Evolutionary conservation across 2,113 vertebrate genomes (phyloP).

Genomic region (Phrynosoma platyrhinos): DNA sequence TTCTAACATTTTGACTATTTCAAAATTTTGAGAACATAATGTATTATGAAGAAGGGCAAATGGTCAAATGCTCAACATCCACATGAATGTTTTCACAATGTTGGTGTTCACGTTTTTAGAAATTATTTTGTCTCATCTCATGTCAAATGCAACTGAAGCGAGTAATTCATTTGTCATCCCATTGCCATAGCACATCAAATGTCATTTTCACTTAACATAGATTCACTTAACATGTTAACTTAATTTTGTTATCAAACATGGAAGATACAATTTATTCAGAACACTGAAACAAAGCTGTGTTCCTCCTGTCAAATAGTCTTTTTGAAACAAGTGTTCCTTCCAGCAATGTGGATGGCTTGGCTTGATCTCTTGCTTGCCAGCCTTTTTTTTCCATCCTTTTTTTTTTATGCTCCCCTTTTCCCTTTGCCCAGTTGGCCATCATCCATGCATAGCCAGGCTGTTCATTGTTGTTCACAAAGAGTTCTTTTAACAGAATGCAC

Average conservation of each 20-base stretch:
- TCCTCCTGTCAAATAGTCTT: conserved; percentile 2
- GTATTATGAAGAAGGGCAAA: background rate
- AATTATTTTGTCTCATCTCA: background rate
- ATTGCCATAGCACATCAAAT: background rate
- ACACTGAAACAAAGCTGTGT: conserved; percentile 35
- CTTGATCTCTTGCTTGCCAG: background rate
- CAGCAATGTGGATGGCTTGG: background rate
- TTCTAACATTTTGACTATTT: background rate
- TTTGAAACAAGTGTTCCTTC: background rate
- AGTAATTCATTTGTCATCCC: background rate
- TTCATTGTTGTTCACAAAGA: background rate
- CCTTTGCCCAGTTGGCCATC: background rate
- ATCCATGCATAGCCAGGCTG: background rate
- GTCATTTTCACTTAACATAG: background rate
- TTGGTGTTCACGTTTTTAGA: background rate
- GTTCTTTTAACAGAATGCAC: background rate
- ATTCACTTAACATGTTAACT: background rate
- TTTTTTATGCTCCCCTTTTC: background rate
- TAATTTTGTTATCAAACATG: background rate
- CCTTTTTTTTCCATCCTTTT: background rate
- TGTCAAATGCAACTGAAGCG: background rate
- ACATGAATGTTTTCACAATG: background rate
- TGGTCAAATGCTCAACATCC: background rate
- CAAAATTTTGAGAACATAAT: background rate
- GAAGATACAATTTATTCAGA: background rate